Base-by-base conservation (phyloP, 2,113 vertebrate species). In the Cyprinodon brontotheroides region DNA sequence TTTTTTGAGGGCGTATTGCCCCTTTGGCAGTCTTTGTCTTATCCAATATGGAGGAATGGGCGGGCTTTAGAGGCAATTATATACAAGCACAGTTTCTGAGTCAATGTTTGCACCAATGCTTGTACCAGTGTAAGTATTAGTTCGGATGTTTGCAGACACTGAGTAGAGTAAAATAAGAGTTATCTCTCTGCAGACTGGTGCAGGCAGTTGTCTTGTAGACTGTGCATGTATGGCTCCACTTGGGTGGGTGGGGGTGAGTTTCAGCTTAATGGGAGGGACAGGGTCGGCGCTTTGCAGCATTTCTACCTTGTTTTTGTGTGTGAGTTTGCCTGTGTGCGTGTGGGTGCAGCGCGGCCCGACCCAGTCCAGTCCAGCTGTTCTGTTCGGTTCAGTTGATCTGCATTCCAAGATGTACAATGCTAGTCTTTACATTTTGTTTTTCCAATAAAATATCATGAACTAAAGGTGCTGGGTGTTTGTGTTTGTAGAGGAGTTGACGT, bases 331-430 rank as follows among this genome's bases (percentile, higher is more conserved):
- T 48, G 80, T 70, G 82, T 29, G 68, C 8, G 87, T 63, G 68
- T 85, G 91, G 68, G 84, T 79, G 84, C 77, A 86, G 89, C 74
- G 17, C 90, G 81, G 90, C 87, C 87, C 80, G 79, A 48, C 90
- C 86, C 86, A 80, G 88, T 90, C 86, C 87, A 69, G 88, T 90
- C 85, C 87, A 69, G 95, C 96, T 97, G 95, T 96, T 96, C 94
- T 95, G 92, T 94, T 72, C 39, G 94, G 83, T 93, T 95, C 94
- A 92, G 91, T 95, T 96, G 95, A 95, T 94, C 92, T 97, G 96
- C 97, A 98, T 99, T 98, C 97, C 97, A 97, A 97, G 96, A 96
- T 98, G 97, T 98, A 97, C 96, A 97, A 57, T 97, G 96, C 96
- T 96, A 95, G 96, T 96, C 94, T 96, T 97, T 93, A 93, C 87